Evolutionary conservation across 1,140 invertebrate genomes (phyloP).

Genomic region (Philotrypesis tridentata): DNA sequence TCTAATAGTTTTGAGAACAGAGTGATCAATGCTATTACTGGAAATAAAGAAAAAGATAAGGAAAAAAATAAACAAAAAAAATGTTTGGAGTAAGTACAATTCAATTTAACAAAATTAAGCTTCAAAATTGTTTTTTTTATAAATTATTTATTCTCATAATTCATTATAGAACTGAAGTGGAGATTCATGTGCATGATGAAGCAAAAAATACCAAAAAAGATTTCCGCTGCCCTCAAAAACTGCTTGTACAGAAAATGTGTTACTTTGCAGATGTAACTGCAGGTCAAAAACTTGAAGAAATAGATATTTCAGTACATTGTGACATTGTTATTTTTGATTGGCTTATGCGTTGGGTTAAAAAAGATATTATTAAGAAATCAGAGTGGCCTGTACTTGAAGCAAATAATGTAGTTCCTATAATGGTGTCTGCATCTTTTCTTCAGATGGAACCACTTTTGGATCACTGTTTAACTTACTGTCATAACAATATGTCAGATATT

Average conservation of each 20-base stretch:
- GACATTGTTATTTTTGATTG: conserved; percentile 95
- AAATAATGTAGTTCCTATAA: conserved; percentile 90
- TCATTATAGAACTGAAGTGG: conserved; percentile 83
- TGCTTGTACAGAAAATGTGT: conserved; percentile 92
- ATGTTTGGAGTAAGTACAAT: conserved; percentile 64
- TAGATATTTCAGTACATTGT: conserved; percentile 97
- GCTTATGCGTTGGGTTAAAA: conserved; percentile 96
- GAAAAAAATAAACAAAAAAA: conserved; percentile 62
- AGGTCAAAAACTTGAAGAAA: conserved; percentile 91
- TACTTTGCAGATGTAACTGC: conserved; percentile 93
- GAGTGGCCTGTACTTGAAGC: conserved; percentile 85
- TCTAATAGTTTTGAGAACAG: conserved; percentile 52
- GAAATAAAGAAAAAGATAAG: conserved; percentile 65
- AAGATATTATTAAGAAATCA: conserved; percentile 79
- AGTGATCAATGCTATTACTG: conserved; percentile 1
- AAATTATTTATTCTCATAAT: background rate
- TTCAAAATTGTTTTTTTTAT: background rate
- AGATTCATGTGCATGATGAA: conserved; percentile 92
- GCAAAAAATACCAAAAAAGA: conserved; percentile 89
- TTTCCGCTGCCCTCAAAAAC: conserved; percentile 88
- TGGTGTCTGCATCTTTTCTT: conserved; percentile 94
- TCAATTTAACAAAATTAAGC: conserved; percentile 9
- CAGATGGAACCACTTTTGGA: conserved; percentile 93
- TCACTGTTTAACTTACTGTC: conserved; percentile 87
- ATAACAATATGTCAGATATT: conserved; percentile 86